A percentile compares a stretch with the other conserved stretches of the same genome.
phyloP scores from a whole-genome alignment of 2,888 invertebrate genomes.

The Leptinotarsa peninsularis region DNA sequence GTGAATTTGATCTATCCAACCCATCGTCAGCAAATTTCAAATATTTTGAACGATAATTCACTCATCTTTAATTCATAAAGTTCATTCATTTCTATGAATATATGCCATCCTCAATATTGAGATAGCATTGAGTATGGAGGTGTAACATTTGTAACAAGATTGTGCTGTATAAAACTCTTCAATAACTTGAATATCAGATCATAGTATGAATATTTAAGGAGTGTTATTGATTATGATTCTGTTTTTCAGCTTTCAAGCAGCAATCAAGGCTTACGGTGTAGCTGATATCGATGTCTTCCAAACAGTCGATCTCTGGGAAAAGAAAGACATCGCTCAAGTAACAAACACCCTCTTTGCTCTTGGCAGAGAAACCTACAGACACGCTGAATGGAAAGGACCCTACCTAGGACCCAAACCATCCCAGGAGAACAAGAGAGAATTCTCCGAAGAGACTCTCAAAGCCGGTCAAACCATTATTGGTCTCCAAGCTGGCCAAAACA shows the following conservation, averaged over 20 bases:
- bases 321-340: slow-evolving; percentile 89
- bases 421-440: slow-evolving; percentile 94
- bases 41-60: no score
- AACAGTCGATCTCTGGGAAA: slow-evolving; percentile 96
- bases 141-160: no score
- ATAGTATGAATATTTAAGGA: neutral
- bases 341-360: slow-evolving; percentile 87
- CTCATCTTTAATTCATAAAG: no score
- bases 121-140: no score
- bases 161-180: no score
- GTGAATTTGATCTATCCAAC: no score
- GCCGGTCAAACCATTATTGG: slow-evolving; percentile 92
- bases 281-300: slow-evolving; percentile 93
- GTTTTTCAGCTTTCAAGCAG: slow-evolving; percentile 82
- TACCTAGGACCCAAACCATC: slow-evolving; percentile 94
- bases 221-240: neutral
- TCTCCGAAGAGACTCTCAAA: slow-evolving; percentile 89
- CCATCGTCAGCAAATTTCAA: no score
- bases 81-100: no score
- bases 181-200: no score
- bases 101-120: no score
- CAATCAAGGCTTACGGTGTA: slow-evolving; percentile 89
- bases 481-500: slow-evolving; percentile 95
- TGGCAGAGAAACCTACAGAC: slow-evolving; percentile 71
- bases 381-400: slow-evolving; percentile 74